These are phyloP conservation scores for Noctilio leporinus DNA, from an alignment of 2,113 vertebrate species.

Conservation along the genomic window DNA sequence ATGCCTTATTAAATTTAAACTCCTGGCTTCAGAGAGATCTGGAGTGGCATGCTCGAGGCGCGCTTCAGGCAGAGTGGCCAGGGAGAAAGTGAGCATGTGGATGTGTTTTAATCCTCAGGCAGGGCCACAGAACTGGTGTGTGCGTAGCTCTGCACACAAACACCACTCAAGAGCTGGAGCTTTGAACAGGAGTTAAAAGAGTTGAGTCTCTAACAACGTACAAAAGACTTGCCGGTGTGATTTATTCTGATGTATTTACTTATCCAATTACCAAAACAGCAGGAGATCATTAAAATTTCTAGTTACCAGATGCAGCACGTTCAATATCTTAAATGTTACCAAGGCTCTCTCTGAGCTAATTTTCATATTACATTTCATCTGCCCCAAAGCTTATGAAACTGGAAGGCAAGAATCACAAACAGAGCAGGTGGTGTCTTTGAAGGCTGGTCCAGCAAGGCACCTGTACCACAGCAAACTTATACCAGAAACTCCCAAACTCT, in stretches of 20 bases:
- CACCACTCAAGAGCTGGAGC: conserved; percentile 60
- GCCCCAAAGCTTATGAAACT: conserved; percentile 61
- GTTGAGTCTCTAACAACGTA: conserved; percentile 66
- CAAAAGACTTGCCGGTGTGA: conserved; percentile 76
- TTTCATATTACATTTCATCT: conserved; percentile 79
- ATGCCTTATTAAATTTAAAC: conserved; percentile 1
- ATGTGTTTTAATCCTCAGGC: conserved; percentile 47
- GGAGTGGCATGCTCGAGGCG: not conserved
- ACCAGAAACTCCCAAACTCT: conserved; percentile 21
- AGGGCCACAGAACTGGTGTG: conserved; percentile 18
- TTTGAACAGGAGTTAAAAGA: conserved; percentile 77
- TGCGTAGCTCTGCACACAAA: conserved; percentile 45
- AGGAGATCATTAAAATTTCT: conserved; percentile 95
- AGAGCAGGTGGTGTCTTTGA: conserved; percentile 61
- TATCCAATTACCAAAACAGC: conserved; percentile 99
- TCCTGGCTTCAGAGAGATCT: not conserved
- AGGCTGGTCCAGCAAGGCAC: conserved; percentile 46
- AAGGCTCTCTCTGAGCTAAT: conserved; percentile 79
- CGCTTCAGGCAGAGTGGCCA: conserved; percentile 22
- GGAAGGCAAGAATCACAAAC: conserved; percentile 59
- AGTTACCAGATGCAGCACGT: conserved; percentile 81
- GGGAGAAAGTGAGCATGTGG: conserved; percentile 36
- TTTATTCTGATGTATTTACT: conserved; percentile 95
- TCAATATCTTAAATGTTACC: conserved; percentile 81
- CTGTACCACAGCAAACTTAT: conserved; percentile 23